Percentiles rank a stretch among this genome's conserved stretches.
Evolutionary conservation across 1,140 invertebrate species (phyloP).

Genomic region (Drosophila quadrilineata): DNA sequence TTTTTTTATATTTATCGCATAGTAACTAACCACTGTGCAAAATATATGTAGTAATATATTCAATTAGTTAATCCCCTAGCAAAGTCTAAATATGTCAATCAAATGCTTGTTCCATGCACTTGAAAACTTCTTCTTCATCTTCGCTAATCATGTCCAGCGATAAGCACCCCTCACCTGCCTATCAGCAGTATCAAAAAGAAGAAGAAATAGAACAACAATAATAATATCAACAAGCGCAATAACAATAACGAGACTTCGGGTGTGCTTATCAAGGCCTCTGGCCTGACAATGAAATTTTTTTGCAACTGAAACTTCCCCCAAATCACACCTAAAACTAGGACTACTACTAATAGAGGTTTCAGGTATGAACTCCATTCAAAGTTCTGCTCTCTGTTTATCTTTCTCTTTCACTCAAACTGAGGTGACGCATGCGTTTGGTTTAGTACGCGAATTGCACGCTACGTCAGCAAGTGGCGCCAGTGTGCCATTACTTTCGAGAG

Average conservation of each 20-base stretch:
- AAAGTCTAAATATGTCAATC: not conserved
- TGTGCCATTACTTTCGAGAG: not conserved
- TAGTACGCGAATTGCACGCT: conserved; percentile 30
- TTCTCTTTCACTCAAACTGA: conserved; percentile 48
- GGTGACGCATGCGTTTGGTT: conserved; percentile 42
- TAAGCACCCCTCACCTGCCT: no score
- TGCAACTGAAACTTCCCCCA: conserved; percentile 46
- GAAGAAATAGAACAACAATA: no score
- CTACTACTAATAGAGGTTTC: conserved; percentile 40
- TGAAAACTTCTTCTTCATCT: not conserved
- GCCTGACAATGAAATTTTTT: conserved; percentile 15
- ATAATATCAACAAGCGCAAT: no score
- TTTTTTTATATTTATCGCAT: no score
- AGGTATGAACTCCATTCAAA: no score
- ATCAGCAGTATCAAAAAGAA: conserved; percentile 8
- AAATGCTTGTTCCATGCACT: conserved; percentile 4
- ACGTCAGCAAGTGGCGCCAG: conserved; percentile 48
- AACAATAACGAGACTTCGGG: conserved; percentile 13
- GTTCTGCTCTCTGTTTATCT: conserved; percentile 30
- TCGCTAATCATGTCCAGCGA: conserved; percentile 10
- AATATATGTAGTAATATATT: no score
- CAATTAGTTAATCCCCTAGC: not conserved
- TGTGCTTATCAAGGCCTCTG: conserved; percentile 1
- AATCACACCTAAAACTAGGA: conserved; percentile 39
- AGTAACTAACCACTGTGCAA: no score